A percentile compares a stretch with the other conserved stretches of the same genome.
Conservation (phyloP, 2,797 vertebrate genomes). For the Trichosurus vulpecula region DNA sequence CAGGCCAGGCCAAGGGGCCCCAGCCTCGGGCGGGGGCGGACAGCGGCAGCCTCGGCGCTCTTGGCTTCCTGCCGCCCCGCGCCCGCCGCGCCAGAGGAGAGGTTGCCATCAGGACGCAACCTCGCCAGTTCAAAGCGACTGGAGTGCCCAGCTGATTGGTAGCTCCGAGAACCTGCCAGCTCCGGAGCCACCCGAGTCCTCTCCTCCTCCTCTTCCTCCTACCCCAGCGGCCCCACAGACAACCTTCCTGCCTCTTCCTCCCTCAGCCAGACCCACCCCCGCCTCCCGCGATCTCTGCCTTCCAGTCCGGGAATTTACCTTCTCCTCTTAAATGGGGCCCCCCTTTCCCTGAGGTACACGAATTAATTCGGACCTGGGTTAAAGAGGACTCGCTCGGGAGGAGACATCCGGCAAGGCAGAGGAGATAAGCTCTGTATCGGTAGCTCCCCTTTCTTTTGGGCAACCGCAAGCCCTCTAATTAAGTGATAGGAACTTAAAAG, state of each 20-base stretch:
- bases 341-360: conserved; percentile 65
- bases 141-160: conserved; percentile 59
- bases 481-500: conserved; percentile 71
- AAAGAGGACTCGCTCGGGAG: background rate
- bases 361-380: conserved; percentile 74
- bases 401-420: conserved; percentile 67
- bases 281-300: conserved; percentile 15
- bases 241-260: background rate
- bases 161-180: conserved; percentile 47
- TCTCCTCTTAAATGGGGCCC: conserved; percentile 49
- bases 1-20: conserved; percentile 23
- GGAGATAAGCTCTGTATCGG: conserved; percentile 57
- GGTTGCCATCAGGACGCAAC: background rate
- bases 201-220: conserved; percentile 12
- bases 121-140: conserved; percentile 43
- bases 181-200: conserved; percentile 25
- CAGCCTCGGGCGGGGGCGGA: conserved; percentile 9
- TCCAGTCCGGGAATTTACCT: conserved; percentile 62
- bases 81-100: conserved; percentile 23
- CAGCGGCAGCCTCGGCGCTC: background rate
- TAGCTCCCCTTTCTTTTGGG: conserved; percentile 61
- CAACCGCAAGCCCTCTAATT: conserved; percentile 67
- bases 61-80: background rate
- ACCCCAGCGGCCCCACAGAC: background rate
- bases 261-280: conserved; percentile 17